A percentile compares a stretch with the other conserved stretches of the same genome.
Evolutionary conservation across 1,140 invertebrate species (phyloP).

Genomic region (Mercenaria mercenaria): DNA sequence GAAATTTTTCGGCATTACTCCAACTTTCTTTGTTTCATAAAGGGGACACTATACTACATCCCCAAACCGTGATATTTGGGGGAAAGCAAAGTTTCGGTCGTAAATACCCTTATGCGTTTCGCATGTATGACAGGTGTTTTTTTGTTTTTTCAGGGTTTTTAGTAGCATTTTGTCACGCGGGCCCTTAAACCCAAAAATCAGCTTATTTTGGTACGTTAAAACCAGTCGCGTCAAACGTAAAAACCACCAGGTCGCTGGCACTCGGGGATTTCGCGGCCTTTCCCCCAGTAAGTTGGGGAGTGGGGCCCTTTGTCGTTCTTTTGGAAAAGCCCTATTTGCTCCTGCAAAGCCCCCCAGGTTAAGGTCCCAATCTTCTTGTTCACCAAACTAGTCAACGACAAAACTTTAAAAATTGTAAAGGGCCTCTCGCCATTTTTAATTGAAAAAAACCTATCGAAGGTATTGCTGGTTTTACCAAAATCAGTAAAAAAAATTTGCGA

Average conservation of each 20-base stretch:
- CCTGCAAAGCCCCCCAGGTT: slow-evolving; percentile 40
- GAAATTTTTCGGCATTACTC: background rate
- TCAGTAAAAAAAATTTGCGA: too few species aligned
- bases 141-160: background rate
- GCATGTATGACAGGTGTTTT: background rate
- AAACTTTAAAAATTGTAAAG: too few species aligned
- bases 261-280: slow-evolving; percentile 26
- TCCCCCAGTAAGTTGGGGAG: slow-evolving; percentile 16
- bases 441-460: too few species aligned
- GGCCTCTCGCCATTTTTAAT: too few species aligned
- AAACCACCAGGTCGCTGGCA: slow-evolving; percentile 1
- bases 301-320: slow-evolving; percentile 16
- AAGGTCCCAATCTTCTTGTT: too few species aligned
- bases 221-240: background rate
- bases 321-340: slow-evolving; percentile 27
- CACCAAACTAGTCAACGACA: too few species aligned
- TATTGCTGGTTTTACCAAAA: too few species aligned
- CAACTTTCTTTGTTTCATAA: background rate
- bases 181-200: background rate
- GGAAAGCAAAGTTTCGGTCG: background rate
- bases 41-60: background rate
- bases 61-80: background rate
- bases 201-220: background rate
- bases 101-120: background rate
- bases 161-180: background rate